Conservation (phyloP, 2,797 vertebrate genomes). For the Hipposideros larvatus region DNA sequence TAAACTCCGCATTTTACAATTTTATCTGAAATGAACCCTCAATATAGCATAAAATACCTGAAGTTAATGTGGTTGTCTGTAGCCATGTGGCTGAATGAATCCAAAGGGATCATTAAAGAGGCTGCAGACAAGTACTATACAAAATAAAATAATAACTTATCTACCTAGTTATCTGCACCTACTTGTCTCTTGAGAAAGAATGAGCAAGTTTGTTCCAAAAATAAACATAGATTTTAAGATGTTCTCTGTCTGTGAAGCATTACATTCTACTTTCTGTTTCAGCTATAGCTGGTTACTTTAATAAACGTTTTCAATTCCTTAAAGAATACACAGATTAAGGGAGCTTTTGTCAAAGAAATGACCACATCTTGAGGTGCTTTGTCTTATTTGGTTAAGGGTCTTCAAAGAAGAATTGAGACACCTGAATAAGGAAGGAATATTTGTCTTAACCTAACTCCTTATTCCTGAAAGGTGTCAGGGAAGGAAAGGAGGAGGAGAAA, state of each 20-base stretch:
- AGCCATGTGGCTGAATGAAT: neutral
- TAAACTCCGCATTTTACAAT: neutral
- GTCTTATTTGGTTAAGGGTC: neutral
- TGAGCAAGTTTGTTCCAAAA: neutral
- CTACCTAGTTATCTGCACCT: rapidly evolving
- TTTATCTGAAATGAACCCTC: neutral
- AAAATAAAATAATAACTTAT: neutral
- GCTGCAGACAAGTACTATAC: neutral
- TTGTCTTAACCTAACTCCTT: slow-evolving; percentile 16
- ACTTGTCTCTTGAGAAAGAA: neutral
- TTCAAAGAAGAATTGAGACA: neutral
- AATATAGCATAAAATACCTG: neutral
- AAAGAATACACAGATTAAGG: neutral
- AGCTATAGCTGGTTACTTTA: neutral
- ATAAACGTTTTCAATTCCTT: slow-evolving; percentile 25
- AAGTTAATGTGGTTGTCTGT: neutral
- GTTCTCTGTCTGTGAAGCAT: neutral
- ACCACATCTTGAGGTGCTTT: neutral
- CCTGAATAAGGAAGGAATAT: neutral
- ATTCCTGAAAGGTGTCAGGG: slow-evolving; percentile 27
- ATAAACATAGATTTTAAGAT: neutral
- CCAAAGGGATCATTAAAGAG: neutral
- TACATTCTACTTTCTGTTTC: neutral
- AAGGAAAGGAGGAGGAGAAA: neutral
- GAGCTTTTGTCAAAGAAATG: neutral